Base-by-base conservation (phyloP, 2,113 vertebrate genomes). In the Aspidoscelis tigris region DNA sequence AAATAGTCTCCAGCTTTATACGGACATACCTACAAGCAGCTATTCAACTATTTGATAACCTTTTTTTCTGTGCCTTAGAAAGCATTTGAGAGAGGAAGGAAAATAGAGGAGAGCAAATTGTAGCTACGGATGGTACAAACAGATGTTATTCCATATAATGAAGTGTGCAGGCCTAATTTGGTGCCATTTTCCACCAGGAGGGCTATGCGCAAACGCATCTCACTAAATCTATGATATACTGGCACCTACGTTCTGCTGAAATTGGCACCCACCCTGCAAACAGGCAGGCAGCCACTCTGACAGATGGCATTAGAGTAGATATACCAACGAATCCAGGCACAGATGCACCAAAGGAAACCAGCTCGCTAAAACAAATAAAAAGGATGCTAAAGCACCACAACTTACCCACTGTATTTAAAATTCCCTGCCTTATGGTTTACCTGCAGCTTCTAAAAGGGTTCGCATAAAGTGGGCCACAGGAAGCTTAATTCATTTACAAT, bases 121-220 rank as follows among this genome's bases (percentile, higher is more conserved):
- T 91, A 88, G 90, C 94, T 95, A 94, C 94, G 95, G 95, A 95
- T 92, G 90, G 86, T 94, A 94, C 89, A 95, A 95, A 94, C 95
- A 96, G 95, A 96, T 96, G 95, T 95, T 95, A 93, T 92, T 90
- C 86, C 92, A 94, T 83, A 71, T 96, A 96, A 96, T 96, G 94
- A 96, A 96, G 94, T 95, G 95, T 94, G 92, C 93, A 95, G 95
- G 95, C 88, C 92, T 95, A 94, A 96, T 96, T 95, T 96, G 95
- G 95, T 94, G 94, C 93, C 88, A 89, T 88, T 93, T 90, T 84
- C 89, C 92, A 96, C 91, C 94, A 94, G 94, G 94, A 96, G 93
- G 87, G 94, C 94, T 93, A 93, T 95, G 92, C 94, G 90, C 89
- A 92, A 90, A 91, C 33, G 90, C 92, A 94, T 93, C 93, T 94